A percentile compares a stretch with the other conserved stretches of the same genome.
These are phyloP conservation scores for Drosophila tani DNA, from an alignment of 1,140 invertebrate genomes.

Conservation along the genomic window DNA sequence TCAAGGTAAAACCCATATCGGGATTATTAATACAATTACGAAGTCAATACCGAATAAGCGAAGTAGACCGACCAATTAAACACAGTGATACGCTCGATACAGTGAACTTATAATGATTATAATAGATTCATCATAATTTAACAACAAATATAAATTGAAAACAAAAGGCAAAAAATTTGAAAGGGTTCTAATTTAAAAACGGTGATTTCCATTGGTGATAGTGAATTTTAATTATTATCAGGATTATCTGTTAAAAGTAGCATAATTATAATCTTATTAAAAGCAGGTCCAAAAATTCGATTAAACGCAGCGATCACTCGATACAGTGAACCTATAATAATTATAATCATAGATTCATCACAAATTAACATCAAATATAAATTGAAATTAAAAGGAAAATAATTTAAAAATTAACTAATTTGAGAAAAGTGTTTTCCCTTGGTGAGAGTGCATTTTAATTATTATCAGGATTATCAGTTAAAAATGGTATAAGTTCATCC, in stretches of 20 bases:
- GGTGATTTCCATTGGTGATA: too few relatives aligned
- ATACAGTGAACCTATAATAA: neutral
- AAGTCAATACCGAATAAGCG: neutral
- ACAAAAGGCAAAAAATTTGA: too few relatives aligned
- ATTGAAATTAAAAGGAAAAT: neutral
- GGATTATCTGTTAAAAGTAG: too few relatives aligned
- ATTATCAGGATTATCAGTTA: neutral
- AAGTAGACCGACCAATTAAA: neutral
- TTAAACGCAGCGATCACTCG: neutral
- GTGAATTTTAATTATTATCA: neutral
- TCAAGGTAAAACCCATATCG: neutral
- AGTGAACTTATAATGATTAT: neutral
- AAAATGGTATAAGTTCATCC: neutral
- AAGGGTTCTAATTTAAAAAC: too few relatives aligned
- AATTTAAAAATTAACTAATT: too few relatives aligned
- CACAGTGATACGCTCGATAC: neutral
- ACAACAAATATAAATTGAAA: neutral
- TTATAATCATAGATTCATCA: neutral
- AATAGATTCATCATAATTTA: neutral
- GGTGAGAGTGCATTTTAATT: neutral
- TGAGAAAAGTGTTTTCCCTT: too few relatives aligned
- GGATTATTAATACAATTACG: constrained; percentile 9
- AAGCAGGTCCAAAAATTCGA: neutral
- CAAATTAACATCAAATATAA: neutral
- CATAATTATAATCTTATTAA: neutral